A percentile compares a stretch with the other conserved stretches of the same genome.
These are phyloP conservation scores for Spilogale gracilis DNA, from an alignment of 2,113 vertebrate species.

Conservation along the genomic window DNA sequence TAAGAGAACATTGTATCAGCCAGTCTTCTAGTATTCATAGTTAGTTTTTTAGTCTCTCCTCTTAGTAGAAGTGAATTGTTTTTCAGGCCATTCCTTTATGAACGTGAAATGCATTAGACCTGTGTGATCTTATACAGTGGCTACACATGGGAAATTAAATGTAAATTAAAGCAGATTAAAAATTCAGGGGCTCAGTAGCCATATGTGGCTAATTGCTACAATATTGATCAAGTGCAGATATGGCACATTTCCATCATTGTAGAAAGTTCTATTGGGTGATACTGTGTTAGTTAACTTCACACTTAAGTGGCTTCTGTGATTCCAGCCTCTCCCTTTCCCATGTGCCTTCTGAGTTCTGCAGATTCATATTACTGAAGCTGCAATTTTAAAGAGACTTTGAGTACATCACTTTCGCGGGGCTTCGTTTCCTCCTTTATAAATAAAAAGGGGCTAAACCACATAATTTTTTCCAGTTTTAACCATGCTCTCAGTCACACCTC, in stretches of 20 bases:
- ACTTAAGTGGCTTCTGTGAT: neutral
- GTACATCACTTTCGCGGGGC: neutral
- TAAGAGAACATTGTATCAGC: conserved; percentile 83
- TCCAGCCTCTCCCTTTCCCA: neutral
- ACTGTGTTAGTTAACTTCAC: neutral
- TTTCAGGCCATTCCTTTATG: conserved; percentile 33
- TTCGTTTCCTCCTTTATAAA: conserved; percentile 36
- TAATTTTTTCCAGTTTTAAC: neutral
- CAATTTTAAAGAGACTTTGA: conserved; percentile 59
- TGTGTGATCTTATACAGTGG: neutral
- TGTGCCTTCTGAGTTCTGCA: neutral
- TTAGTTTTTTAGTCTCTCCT: neutral
- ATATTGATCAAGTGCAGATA: neutral
- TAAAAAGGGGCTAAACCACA: neutral
- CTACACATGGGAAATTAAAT: neutral
- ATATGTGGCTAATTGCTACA: neutral
- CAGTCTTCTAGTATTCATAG: neutral
- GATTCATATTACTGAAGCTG: neutral
- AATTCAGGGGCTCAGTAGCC: neutral
- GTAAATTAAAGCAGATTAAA: conserved; percentile 14
- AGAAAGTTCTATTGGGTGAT: neutral
- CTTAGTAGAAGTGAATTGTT: neutral
- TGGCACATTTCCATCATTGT: neutral
- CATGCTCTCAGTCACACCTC: neutral
- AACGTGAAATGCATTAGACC: neutral